A percentile compares a stretch with the other conserved stretches of the same genome.
Evolutionary conservation across 2,888 invertebrate genomes (phyloP).

Genomic region (Tryphoninae sp.): DNA sequence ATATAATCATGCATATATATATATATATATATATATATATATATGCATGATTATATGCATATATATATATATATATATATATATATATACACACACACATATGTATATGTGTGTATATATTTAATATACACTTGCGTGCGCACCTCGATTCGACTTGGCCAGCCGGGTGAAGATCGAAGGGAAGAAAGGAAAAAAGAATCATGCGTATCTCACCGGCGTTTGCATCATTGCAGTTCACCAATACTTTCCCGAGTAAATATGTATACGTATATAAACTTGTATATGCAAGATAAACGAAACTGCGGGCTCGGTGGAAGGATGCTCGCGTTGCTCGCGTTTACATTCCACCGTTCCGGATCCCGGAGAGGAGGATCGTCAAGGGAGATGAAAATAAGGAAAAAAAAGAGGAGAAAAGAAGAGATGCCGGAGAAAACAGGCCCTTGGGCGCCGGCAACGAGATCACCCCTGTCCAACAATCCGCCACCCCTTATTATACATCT

Average conservation of each 20-base stretch:
- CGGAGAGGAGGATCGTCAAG: slow-evolving; percentile 62
- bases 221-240: slow-evolving; percentile 58
- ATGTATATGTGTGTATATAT: not conserved
- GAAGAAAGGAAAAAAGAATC: slow-evolving; percentile 25
- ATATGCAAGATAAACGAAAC: not conserved
- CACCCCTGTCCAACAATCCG: slow-evolving; percentile 14
- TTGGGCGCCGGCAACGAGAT: slow-evolving; percentile 44
- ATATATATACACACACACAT: not conserved
- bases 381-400: slow-evolving; percentile 44
- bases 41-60: too few species aligned
- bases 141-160: slow-evolving; percentile 13
- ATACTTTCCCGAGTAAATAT: not conserved
- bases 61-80: too few species aligned
- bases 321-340: slow-evolving; percentile 74
- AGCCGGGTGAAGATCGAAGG: slow-evolving; percentile 18
- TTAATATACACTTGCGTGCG: slow-evolving; percentile 3
- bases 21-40: too few species aligned
- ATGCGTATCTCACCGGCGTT: slow-evolving; percentile 44
- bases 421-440: slow-evolving; percentile 25
- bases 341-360: slow-evolving; percentile 67
- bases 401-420: slow-evolving; percentile 9
- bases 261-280: not conserved
- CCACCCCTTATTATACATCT: slow-evolving; percentile 41
- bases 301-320: not conserved
- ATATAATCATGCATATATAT: too few species aligned